Evolutionary conservation across 2,113 vertebrate species (phyloP).

Genomic region (Tylochromis polylepis): DNA sequence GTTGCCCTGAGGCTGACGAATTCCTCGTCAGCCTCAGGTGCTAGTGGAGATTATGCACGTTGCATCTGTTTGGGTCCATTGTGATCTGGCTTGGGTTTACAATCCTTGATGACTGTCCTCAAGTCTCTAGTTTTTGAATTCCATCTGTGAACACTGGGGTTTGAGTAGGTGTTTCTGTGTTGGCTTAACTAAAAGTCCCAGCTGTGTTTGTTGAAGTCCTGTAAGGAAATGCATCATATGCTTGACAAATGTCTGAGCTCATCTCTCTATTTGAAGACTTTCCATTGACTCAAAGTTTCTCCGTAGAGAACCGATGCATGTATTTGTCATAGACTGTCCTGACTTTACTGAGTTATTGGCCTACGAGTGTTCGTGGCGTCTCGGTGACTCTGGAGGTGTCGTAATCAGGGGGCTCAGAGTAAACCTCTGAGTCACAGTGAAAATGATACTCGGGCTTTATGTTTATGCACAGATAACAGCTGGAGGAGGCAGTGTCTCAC

Average conservation of each 20-base stretch:
- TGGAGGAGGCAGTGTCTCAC: background rate
- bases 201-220: background rate
- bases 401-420: background rate
- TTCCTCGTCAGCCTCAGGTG: background rate
- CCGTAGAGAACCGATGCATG: background rate
- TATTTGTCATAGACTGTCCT: background rate
- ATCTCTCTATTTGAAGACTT: background rate
- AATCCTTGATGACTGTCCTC: background rate
- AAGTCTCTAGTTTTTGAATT: background rate
- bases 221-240: background rate
- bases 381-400: background rate
- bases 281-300: background rate
- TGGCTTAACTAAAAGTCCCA: background rate
- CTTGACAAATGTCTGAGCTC: background rate
- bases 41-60: background rate
- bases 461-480: slow-evolving; percentile 26
- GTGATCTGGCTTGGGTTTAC: background rate
- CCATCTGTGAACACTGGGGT: accelerated
- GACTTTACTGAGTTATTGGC: accelerated
- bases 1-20: too few relatives aligned
- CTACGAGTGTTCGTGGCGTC: accelerated
- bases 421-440: slow-evolving; percentile 9
- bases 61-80: accelerated
- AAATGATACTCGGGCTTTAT: background rate
- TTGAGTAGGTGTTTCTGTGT: background rate